Evolutionary conservation across 2,888 invertebrate genomes (phyloP).

Genomic region (Drosophila trichaetosa): DNA sequence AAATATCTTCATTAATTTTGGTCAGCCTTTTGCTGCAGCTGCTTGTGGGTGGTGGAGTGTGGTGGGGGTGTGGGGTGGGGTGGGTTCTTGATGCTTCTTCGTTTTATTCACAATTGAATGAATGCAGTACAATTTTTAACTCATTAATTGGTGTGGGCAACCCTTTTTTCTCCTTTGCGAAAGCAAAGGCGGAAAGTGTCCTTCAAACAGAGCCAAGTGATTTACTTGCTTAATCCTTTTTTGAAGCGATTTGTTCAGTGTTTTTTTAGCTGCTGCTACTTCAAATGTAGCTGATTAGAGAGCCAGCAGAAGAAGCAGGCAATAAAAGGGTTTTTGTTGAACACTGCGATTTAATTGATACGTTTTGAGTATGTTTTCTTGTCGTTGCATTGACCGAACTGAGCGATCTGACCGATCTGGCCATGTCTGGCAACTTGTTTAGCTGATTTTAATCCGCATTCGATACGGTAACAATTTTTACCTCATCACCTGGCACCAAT

Average conservation of each 20-base stretch:
- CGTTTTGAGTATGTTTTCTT: constrained; percentile 39
- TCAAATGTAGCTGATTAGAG: constrained; percentile 70
- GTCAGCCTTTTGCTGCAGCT: constrained; percentile 60
- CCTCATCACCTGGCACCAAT: constrained; percentile 74
- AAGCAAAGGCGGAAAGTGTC: constrained; percentile 50
- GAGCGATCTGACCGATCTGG: constrained; percentile 44
- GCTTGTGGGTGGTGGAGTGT: constrained; percentile 26
- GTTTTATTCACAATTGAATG: constrained; percentile 65
- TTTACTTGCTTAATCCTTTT: constrained; percentile 80
- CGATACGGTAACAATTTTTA: constrained; percentile 82
- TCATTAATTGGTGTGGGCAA: constrained; percentile 78
- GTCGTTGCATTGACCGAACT: constrained; percentile 13
- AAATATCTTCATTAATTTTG: constrained; percentile 80
- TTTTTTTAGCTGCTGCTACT: constrained; percentile 46
- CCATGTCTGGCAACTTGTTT: constrained; percentile 69
- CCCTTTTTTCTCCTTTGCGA: constrained; percentile 46
- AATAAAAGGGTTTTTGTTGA: not conserved
- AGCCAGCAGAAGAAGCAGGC: not conserved
- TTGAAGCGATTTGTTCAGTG: constrained; percentile 59
- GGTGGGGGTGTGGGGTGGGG: not conserved
- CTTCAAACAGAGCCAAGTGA: constrained; percentile 68
- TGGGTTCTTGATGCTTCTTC: not conserved
- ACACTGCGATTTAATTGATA: constrained; percentile 49
- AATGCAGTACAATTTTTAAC: constrained; percentile 77
- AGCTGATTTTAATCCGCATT: constrained; percentile 83